Percentiles rank a stretch among this genome's conserved stretches.
Conservation (phyloP, 2,888 invertebrate species). For the Microplitis manilae region DNA sequence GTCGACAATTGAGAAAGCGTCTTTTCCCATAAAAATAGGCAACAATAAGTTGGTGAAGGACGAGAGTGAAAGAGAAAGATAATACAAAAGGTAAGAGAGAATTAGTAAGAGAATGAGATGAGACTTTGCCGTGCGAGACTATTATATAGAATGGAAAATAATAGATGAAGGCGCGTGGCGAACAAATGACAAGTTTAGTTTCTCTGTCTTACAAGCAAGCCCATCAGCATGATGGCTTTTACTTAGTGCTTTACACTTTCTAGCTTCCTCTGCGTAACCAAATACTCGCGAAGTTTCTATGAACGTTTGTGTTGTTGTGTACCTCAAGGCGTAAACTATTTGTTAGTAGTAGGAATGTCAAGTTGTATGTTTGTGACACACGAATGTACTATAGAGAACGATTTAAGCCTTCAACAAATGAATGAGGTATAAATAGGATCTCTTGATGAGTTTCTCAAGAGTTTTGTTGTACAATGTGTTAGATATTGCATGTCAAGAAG, state of each 20-base stretch:
- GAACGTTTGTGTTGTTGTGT: not conserved
- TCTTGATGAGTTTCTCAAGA: slow-evolving; percentile 20
- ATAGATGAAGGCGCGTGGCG: slow-evolving; percentile 40
- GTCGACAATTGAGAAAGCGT: not conserved
- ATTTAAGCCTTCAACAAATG: slow-evolving; percentile 10
- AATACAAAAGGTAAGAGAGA: not conserved
- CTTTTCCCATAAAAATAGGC: not conserved
- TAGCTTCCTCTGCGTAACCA: slow-evolving; percentile 7
- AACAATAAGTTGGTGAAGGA: slow-evolving; percentile 12
- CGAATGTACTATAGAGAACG: not conserved
- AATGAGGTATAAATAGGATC: slow-evolving; percentile 18
- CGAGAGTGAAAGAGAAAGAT: slow-evolving; percentile 15
- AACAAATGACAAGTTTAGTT: slow-evolving; percentile 47
- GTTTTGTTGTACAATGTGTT: slow-evolving; percentile 6
- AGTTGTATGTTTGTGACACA: slow-evolving; percentile 18
- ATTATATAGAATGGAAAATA: slow-evolving; percentile 17
- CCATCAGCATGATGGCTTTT: slow-evolving; percentile 57
- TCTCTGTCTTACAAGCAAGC: slow-evolving; percentile 44
- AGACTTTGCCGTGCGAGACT: not conserved
- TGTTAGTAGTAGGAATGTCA: slow-evolving; percentile 1
- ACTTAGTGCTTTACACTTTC: slow-evolving; percentile 49
- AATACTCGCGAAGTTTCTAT: not conserved
- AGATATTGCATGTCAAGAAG: slow-evolving; percentile 3
- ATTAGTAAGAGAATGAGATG: slow-evolving; percentile 6
- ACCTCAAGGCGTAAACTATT: not conserved